Conservation (phyloP, 2,888 invertebrate species). For the Carpatolechia fugitivella region DNA sequence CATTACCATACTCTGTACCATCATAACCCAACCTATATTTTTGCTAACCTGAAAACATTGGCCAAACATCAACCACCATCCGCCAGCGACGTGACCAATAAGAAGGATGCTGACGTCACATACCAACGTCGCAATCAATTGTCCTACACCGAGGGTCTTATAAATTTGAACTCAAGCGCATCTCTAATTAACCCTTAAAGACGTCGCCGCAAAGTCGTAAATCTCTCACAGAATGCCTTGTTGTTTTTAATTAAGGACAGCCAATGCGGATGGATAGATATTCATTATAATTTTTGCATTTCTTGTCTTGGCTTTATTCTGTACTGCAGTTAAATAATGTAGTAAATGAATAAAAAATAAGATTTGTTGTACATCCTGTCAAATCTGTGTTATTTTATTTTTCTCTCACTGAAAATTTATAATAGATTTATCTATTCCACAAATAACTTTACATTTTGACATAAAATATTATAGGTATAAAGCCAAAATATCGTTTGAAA, state of each 20-base stretch:
- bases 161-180: constrained; percentile 55
- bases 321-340: too few relatives aligned
- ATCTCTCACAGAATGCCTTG: constrained; percentile 55
- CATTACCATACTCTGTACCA: too few relatives aligned
- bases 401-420: too few relatives aligned
- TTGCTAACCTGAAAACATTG: neutral
- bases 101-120: constrained; percentile 36
- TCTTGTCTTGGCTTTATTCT: neutral
- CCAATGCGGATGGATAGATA: constrained; percentile 16
- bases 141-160: constrained; percentile 45
- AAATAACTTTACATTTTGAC: too few relatives aligned
- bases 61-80: neutral
- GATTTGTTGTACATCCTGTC: too few relatives aligned
- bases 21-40: too few relatives aligned
- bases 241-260: constrained; percentile 52
- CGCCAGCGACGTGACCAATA: neutral
- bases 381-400: too few relatives aligned
- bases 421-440: too few relatives aligned
- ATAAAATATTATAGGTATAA: too few relatives aligned
- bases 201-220: constrained; percentile 50
- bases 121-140: constrained; percentile 48
- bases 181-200: constrained; percentile 72
- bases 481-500: too few relatives aligned
- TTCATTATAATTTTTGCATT: constrained; percentile 16
- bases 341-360: too few relatives aligned